Percentiles rank a stretch among this genome's conserved stretches.
These are phyloP conservation scores for Lithophane leautieri DNA, from an alignment of 2,888 invertebrate species.

Conservation along the genomic window DNA sequence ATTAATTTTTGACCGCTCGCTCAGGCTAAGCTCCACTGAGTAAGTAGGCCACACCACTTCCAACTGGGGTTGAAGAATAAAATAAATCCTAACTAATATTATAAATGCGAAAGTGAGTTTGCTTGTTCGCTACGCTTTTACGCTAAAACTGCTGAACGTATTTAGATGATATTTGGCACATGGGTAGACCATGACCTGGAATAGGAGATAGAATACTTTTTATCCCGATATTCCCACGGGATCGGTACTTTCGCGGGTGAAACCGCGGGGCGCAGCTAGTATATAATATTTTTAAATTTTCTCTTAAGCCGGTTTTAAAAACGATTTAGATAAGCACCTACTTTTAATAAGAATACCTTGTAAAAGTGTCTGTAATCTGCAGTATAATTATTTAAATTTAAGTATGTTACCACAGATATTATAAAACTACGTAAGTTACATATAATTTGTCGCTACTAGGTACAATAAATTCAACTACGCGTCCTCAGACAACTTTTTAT, in stretches of 20 bases:
- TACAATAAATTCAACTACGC: slow-evolving; percentile 8
- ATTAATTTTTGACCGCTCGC: neutral
- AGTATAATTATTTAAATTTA: neutral
- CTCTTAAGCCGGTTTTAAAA: neutral
- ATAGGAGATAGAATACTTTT: too few relatives aligned
- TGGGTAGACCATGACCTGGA: too few relatives aligned
- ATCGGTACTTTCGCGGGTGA: too few relatives aligned
- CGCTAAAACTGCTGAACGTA: too few relatives aligned
- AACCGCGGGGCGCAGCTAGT: too few relatives aligned
- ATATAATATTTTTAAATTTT: neutral
- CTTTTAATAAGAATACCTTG: neutral
- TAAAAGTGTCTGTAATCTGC: neutral
- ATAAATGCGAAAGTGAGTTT: too few relatives aligned
- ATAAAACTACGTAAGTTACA: too few relatives aligned
- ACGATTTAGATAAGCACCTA: neutral
- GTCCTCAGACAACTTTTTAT: slow-evolving; percentile 28
- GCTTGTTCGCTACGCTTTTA: too few relatives aligned
- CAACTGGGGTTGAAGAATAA: neutral
- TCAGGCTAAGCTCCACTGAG: neutral
- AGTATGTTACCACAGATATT: neutral
- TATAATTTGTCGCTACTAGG: neutral
- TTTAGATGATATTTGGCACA: too few relatives aligned
- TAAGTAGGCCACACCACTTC: too few relatives aligned
- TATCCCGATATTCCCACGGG: too few relatives aligned
- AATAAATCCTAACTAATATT: neutral